A percentile compares a stretch with the other conserved stretches of the same genome.
Evolutionary conservation across 2,113 vertebrate species (phyloP).

Genomic region (Corythornis vintsioides): DNA sequence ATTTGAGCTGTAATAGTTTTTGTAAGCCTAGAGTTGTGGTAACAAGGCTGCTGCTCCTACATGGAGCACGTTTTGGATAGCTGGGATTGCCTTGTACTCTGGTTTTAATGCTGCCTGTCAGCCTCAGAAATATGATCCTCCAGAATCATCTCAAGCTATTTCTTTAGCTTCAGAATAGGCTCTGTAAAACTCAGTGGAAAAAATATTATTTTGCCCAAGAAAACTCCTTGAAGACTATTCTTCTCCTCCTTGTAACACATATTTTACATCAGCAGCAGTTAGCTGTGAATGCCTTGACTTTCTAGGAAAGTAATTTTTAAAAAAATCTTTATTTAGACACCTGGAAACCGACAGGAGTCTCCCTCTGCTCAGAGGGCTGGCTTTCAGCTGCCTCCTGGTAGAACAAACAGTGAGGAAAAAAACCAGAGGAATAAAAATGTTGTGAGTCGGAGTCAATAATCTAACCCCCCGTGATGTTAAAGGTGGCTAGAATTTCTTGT

Average conservation of each 20-base stretch:
- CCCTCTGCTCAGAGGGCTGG: neutral
- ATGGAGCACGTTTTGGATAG: fast-evolving
- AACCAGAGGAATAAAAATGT: neutral
- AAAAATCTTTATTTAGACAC: neutral
- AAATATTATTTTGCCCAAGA: neutral
- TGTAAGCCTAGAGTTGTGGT: neutral
- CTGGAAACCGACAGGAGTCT: neutral
- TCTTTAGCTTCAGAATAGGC: neutral
- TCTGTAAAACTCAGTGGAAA: neutral
- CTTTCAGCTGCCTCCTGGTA: neutral
- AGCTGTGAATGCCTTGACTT: neutral
- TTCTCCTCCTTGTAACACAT: neutral
- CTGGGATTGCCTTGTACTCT: neutral
- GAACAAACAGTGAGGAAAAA: neutral
- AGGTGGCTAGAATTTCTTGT: neutral
- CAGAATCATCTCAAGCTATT: neutral
- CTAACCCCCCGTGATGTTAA: neutral
- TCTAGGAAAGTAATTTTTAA: neutral
- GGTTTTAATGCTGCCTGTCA: constrained; percentile 4
- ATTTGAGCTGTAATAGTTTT: neutral
- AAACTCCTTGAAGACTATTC: neutral
- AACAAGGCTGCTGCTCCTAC: neutral
- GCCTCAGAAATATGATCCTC: neutral
- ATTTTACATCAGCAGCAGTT: neutral
- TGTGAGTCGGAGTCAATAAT: neutral